Base-by-base conservation (phyloP, 2,797 vertebrate genomes). In the Toxotes lorentzi region DNA sequence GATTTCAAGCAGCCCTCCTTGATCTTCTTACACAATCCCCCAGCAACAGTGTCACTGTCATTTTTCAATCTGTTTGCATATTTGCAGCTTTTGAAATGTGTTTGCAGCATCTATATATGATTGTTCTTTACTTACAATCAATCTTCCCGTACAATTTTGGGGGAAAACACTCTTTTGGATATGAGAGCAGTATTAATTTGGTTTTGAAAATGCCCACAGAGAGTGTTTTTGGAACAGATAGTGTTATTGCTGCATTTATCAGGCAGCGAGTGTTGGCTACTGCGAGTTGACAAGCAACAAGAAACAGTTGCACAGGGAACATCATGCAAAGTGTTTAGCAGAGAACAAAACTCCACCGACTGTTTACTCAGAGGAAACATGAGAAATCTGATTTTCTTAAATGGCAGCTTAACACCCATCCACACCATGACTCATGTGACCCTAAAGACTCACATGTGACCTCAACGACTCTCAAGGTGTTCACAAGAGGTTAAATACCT, bases 271-370 rank as follows among this genome's bases (percentile, higher is more conserved):
- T 45, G 17, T 58, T 47, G 32, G 64, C 43, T 41, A 32, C 64
- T 53, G 40, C 41, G 73, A 80, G 57, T 4, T 77, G 76, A 81
- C 60, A 60, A 56, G 62, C 68, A 78, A 59, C 70, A 23, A 62
- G 23, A 70, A 69, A 73, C 58, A 21, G 57, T 58, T 62, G 71
- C 70, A 63, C 23, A 69, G 54, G 32, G 66, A 86, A 41, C 67
- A 51, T 77, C 63, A 16, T 72, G 82, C 50, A 41, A 38, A 81
- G 67, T 74, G 64, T 69, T 79, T 71, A 32, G 56, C 68, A 32
- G 60, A 53, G 30, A 77, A 38, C 23, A 76, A 76, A 79, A 35
- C 62, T 63, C 53, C 3, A 59, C 41, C n/a, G 56, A 40, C 51
- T 10, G 2, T 86, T 82, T 54, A 68, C 65, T 35, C 57, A 54